Evolutionary conservation across 2,888 invertebrate genomes (phyloP).

Genomic region (Mesochorus sp.): DNA sequence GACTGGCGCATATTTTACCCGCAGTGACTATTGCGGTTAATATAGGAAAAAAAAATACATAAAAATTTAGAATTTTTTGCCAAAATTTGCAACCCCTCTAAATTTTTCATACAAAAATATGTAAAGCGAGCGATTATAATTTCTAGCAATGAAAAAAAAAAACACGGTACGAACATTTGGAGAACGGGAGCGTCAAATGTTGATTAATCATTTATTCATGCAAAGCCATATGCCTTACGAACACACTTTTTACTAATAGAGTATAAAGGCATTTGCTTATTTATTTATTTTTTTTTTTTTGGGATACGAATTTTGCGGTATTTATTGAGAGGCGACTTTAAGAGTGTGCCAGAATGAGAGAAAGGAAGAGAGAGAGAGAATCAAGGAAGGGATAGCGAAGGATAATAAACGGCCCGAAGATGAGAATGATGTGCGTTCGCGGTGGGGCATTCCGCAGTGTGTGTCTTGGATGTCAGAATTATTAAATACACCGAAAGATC

Average conservation of each 20-base stretch:
- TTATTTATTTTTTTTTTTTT: neutral
- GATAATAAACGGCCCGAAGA: conserved; percentile 23
- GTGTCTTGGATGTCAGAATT: conserved; percentile 53
- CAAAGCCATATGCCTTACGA: conserved; percentile 18
- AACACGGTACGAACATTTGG: neutral
- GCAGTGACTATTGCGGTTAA: no score
- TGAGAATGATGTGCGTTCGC: neutral
- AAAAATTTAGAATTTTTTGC: no score
- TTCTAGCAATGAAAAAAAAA: neutral
- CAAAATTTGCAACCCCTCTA: no score
- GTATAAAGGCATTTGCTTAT: neutral
- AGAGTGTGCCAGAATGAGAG: no score
- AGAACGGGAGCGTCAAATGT: conserved; percentile 14
- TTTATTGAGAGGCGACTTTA: neutral
- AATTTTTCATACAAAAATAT: no score
- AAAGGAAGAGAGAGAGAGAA: neutral
- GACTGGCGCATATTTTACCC: no score
- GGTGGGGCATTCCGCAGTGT: conserved; percentile 21
- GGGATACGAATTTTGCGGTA: neutral
- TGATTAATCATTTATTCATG: conserved; percentile 40
- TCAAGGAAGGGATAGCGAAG: neutral
- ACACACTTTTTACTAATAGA: conserved; percentile 2
- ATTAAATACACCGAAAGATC: conserved; percentile 53
- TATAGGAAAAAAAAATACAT: no score
- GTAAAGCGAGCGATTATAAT: no score